Conservation (phyloP, 2,888 invertebrate species). For the Hypolimnas misippus region DNA sequence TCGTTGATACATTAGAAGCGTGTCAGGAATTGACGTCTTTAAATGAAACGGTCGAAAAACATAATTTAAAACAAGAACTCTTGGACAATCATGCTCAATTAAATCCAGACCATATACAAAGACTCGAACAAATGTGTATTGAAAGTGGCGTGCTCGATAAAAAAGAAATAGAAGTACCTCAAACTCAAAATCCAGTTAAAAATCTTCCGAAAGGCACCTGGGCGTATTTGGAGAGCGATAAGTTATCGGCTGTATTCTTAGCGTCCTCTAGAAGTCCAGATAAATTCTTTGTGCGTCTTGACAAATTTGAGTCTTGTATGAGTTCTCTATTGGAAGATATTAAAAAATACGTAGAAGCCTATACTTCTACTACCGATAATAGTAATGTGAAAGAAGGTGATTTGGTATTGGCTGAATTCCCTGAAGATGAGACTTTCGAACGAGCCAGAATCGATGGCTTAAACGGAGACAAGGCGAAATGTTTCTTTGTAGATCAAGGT, state of each 20-base stretch:
- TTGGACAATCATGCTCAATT: slow-evolving; percentile 64
- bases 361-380: slow-evolving; percentile 47
- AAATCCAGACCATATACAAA: slow-evolving; percentile 77
- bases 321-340: slow-evolving; percentile 68
- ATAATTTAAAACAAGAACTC: slow-evolving; percentile 81
- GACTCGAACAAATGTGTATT: slow-evolving; percentile 74
- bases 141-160: slow-evolving; percentile 48
- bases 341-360: slow-evolving; percentile 55
- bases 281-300: slow-evolving; percentile 77
- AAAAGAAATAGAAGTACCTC: slow-evolving; percentile 42
- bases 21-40: slow-evolving; percentile 79
- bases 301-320: slow-evolving; percentile 73
- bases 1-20: slow-evolving; percentile 86
- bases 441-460: slow-evolving; percentile 73
- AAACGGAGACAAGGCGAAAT: slow-evolving; percentile 68
- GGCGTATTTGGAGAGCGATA: slow-evolving; percentile 77
- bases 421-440: slow-evolving; percentile 68
- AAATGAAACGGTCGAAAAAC: slow-evolving; percentile 78
- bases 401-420: slow-evolving; percentile 79
- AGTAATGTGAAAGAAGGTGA: slow-evolving; percentile 61
- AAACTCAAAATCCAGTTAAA: slow-evolving; percentile 43
- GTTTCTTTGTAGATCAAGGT: slow-evolving; percentile 87
- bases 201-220: slow-evolving; percentile 56
- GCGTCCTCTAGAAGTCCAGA: slow-evolving; percentile 70
- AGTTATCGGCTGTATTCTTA: slow-evolving; percentile 69